Base-by-base conservation (phyloP, 1,140 invertebrate genomes). In the Oscheius sp. region DNA sequence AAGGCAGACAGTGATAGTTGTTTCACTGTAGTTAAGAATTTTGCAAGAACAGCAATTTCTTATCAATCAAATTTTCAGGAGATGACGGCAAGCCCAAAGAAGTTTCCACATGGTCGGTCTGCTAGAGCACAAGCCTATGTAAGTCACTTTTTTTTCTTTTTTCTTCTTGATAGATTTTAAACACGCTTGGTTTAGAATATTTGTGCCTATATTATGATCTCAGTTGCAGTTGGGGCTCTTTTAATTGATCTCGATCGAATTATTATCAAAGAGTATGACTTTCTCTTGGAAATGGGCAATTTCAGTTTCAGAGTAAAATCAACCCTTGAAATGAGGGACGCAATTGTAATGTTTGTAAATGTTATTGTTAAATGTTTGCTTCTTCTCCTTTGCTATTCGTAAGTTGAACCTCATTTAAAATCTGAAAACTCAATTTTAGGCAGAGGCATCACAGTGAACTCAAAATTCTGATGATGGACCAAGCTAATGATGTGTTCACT, bases 391-490 rank as follows among this genome's bases (percentile, higher is more conserved):
- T 68, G 67, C 28, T 23, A 36, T 0, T 3, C 35, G 67, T 68
- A 28, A 55, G 65, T 36, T 64, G 35, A 4, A n/a, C 1, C 23
- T 3, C 42, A 7, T 36, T 67, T 64, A 45, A 34, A 10, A 46
- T 10, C 52, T 15, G 23, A 13, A 55, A 55, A 55, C 4, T 13
- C 28, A 62, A 3, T 52, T 55, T 61, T 35, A 68, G 67, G 13
- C 38, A 45, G 35, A 31, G 45, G 15, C 34, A 65, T 26, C 42
- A 59, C 15, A 59, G 38, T 28, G 49, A 68, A 42, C 52, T 68
- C 1, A 7, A 55, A 36, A 55, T 68, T 42, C 55, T 68, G 28
- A 58, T 46, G 55, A 68, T 49, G 36, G 67, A 68, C 36, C 67
- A 68, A 55, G 35, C 42, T 1, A 68, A 49, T n/a, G 67, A 68